These are phyloP conservation scores for Solen grandis DNA, from an alignment of 1,140 invertebrate genomes.

Conservation along the genomic window DNA sequence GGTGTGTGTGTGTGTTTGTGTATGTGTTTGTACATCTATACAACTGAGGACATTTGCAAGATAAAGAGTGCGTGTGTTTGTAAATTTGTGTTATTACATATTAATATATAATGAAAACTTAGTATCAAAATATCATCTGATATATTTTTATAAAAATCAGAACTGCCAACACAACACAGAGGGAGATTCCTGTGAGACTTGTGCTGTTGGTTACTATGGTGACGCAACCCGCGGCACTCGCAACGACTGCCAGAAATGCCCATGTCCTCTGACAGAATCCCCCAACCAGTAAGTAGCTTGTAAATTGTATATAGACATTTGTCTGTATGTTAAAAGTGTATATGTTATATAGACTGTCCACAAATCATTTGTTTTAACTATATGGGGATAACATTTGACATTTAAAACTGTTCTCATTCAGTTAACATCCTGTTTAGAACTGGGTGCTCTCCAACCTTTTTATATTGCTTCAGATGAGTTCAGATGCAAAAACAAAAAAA, in stretches of 20 bases:
- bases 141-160: slow-evolving; percentile 58
- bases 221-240: slow-evolving; percentile 81
- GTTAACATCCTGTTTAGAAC: too few species aligned
- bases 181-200: slow-evolving; percentile 78
- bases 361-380: too few species aligned
- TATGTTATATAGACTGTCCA: too few species aligned
- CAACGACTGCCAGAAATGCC: slow-evolving; percentile 81
- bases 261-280: slow-evolving; percentile 75
- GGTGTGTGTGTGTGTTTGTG: too few species aligned
- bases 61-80: too few species aligned
- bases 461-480: too few species aligned
- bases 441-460: too few species aligned
- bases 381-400: too few species aligned
- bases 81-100: too few species aligned
- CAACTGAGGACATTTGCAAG: slow-evolving; percentile 1
- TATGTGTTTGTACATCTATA: too few species aligned
- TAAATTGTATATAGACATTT: neutral
- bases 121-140: neutral
- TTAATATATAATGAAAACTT: neutral
- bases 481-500: too few species aligned
- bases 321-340: neutral
- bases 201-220: slow-evolving; percentile 80
- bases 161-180: slow-evolving; percentile 80
- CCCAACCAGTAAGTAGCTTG: slow-evolving; percentile 75
- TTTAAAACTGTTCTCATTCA: too few species aligned